Percentiles rank a stretch among this genome's conserved stretches.
Evolutionary conservation across 2,113 vertebrate genomes (phyloP).

Genomic region (Lophotis ruficrista): DNA sequence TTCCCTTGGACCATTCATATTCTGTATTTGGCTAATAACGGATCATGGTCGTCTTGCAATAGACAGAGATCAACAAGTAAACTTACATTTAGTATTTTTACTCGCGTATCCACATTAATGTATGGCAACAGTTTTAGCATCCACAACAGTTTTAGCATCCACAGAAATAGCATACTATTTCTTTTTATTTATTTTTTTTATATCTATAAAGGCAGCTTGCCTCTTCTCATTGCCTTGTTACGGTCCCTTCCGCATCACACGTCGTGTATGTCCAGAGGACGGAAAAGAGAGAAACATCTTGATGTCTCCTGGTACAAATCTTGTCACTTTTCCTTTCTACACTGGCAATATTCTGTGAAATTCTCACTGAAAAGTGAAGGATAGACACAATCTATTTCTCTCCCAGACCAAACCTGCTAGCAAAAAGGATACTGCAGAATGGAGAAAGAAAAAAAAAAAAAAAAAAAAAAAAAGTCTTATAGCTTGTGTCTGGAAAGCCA

Average conservation of each 20-base stretch:
- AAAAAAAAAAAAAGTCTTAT: neutral
- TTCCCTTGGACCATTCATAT: neutral
- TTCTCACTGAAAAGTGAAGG: neutral
- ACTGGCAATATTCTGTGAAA: neutral
- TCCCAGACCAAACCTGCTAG: neutral
- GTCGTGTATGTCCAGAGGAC: fast-evolving
- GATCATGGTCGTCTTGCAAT: neutral
- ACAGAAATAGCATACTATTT: too few species aligned
- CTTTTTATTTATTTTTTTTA: neutral
- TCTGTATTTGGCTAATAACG: neutral
- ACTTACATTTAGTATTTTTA: neutral
- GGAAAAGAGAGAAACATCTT: neutral
- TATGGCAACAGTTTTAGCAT: neutral
- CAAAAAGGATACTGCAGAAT: neutral
- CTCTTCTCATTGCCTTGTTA: neutral
- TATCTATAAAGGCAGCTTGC: neutral
- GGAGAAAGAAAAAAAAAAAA: neutral
- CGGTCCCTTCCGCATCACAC: fast-evolving
- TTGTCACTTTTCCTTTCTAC: neutral
- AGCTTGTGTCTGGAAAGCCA: neutral
- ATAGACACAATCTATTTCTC: neutral
- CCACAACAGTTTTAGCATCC: too few species aligned
- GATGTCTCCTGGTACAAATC: neutral
- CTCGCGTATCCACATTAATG: neutral
- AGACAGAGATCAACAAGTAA: neutral